phyloP scores from a whole-genome alignment of 2,113 vertebrate species.

The Eidolon helvum region DNA sequence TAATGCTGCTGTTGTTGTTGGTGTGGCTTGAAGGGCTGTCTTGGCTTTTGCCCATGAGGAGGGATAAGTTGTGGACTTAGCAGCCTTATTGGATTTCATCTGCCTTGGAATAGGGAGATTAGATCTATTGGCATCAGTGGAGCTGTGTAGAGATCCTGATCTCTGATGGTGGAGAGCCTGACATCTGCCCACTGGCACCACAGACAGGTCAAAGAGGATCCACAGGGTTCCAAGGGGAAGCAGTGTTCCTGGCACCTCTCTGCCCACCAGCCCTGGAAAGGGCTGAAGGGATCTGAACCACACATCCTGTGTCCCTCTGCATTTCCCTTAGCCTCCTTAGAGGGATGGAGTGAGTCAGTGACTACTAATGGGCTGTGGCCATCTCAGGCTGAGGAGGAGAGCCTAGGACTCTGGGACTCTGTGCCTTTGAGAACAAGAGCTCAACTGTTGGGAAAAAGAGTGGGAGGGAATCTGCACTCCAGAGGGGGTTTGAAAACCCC shows the following conservation, averaged over 20 bases:
- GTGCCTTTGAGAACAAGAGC: slow-evolving; percentile 69
- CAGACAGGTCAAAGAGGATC: slow-evolving; percentile 6
- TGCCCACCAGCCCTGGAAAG: slow-evolving; percentile 4
- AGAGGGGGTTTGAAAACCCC: background rate
- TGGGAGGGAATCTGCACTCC: slow-evolving; percentile 60
- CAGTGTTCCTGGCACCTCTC: background rate
- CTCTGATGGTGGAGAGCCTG: slow-evolving; percentile 32
- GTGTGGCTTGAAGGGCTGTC: background rate
- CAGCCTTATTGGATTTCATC: slow-evolving; percentile 70
- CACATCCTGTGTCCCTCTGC: slow-evolving; percentile 51
- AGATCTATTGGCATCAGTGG: slow-evolving; percentile 69
- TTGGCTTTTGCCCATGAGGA: slow-evolving; percentile 31
- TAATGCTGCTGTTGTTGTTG: slow-evolving; percentile 9
- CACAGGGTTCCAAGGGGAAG: background rate
- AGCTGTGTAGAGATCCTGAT: slow-evolving; percentile 70
- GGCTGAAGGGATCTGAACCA: slow-evolving; percentile 12
- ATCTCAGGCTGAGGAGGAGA: slow-evolving; percentile 43
- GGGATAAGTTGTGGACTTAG: slow-evolving; percentile 61
- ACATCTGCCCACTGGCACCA: slow-evolving; percentile 45
- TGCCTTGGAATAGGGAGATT: slow-evolving; percentile 70
- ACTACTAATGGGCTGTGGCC: slow-evolving; percentile 66
- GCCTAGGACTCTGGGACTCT: background rate
- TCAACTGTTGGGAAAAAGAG: slow-evolving; percentile 68
- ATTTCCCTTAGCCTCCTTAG: slow-evolving; percentile 8
- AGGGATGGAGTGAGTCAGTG: slow-evolving; percentile 68